phyloP scores from a whole-genome alignment of 1,140 invertebrate species.

The Caenorhabditis latens region DNA sequence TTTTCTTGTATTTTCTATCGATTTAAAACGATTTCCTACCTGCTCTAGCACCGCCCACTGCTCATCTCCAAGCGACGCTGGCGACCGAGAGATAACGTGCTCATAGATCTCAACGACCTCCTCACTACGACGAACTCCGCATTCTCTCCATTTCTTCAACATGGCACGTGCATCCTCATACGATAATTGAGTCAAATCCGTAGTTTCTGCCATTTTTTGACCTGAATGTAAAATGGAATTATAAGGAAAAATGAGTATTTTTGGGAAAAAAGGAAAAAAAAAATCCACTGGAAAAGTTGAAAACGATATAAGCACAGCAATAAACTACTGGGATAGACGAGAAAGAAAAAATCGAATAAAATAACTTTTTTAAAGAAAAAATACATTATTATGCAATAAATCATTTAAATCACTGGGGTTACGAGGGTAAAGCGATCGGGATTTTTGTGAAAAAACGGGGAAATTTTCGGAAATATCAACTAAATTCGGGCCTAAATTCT shows the following conservation, averaged over 20 bases:
- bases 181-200: conserved; percentile 67
- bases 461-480: not conserved
- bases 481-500: not conserved
- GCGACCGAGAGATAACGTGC: conserved; percentile 83
- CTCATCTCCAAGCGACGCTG: conserved; percentile 90
- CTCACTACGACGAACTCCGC: conserved; percentile 88
- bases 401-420: not conserved
- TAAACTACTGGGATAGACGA: not conserved
- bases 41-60: conserved; percentile 91
- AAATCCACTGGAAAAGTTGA: not conserved
- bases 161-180: conserved; percentile 72
- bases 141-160: conserved; percentile 90
- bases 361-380: not conserved
- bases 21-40: conserved; percentile 82
- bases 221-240: not conserved
- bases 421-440: not conserved
- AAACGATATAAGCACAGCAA: not conserved
- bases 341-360: not conserved
- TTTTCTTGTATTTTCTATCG: no score
- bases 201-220: conserved; percentile 7
- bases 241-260: not conserved
- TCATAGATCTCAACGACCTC: conserved; percentile 90
- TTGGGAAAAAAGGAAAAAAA: not conserved
- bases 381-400: not conserved
- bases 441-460: not conserved